These are phyloP conservation scores for Ascaphus truei DNA, from an alignment of 2,113 vertebrate species.

Conservation along the genomic window DNA sequence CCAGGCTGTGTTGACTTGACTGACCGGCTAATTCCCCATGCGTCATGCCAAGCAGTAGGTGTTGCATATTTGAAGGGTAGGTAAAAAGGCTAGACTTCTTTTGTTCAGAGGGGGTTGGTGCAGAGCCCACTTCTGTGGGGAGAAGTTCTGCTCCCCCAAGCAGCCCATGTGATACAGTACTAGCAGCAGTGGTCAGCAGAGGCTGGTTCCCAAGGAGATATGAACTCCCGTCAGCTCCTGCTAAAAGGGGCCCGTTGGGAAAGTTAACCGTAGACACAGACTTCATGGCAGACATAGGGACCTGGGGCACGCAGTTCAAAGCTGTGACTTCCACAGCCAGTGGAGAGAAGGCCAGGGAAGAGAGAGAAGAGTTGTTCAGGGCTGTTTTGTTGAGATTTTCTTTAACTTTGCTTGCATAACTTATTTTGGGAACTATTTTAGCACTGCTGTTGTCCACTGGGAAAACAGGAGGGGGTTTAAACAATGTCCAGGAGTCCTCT, in stretches of 20 bases:
- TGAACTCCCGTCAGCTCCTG: conserved; percentile 73
- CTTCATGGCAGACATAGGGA: conserved; percentile 98
- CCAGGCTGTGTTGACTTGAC: conserved; percentile 92
- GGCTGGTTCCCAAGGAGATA: conserved; percentile 71
- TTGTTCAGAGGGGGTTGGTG: conserved; percentile 72
- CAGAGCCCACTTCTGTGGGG: conserved; percentile 68
- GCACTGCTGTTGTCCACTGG: conserved; percentile 99
- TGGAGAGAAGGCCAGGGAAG: conserved; percentile 56
- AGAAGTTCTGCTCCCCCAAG: conserved; percentile 74
- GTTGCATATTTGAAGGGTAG: conserved; percentile 98
- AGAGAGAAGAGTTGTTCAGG: conserved; percentile 63
- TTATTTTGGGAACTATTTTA: conserved; percentile 99
- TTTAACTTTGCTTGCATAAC: conserved; percentile 99
- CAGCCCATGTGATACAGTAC: conserved; percentile 67
- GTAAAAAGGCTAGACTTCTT: conserved; percentile 93
- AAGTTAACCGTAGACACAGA: conserved; percentile 92
- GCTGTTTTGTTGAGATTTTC: conserved; percentile 98
- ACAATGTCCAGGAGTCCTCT: conserved; percentile 97
- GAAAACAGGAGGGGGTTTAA: conserved; percentile 96
- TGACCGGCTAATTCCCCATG: conserved; percentile 82
- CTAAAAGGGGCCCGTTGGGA: conserved; percentile 84
- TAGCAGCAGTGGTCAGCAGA: conserved; percentile 83
- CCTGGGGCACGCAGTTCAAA: conserved; percentile 77
- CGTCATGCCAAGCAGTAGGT: conserved; percentile 78
- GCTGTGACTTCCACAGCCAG: conserved; percentile 69